Conservation (phyloP, 1,140 invertebrate species). For the Drosophila subpulchrella region DNA sequence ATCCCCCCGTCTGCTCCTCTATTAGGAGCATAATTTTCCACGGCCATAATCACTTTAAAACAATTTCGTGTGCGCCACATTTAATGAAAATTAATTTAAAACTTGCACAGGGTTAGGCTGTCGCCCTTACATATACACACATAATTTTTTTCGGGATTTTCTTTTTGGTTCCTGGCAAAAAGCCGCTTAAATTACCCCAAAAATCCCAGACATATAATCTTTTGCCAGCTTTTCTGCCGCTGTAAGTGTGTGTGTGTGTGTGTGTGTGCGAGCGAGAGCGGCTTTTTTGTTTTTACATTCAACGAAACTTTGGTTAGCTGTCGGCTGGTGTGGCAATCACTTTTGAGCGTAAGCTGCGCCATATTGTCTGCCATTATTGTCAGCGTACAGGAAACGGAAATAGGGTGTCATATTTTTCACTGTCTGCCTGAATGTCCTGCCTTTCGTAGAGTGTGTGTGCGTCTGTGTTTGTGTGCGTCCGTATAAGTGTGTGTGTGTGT, state of each 20-base stretch:
- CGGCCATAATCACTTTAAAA: slow-evolving; percentile 75
- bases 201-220: slow-evolving; percentile 76
- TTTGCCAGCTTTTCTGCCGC: slow-evolving; percentile 51
- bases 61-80: slow-evolving; percentile 69
- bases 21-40: slow-evolving; percentile 64
- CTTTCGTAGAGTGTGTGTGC: slow-evolving; percentile 6
- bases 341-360: slow-evolving; percentile 74
- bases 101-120: slow-evolving; percentile 50
- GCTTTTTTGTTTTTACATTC: slow-evolving; percentile 50
- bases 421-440: slow-evolving; percentile 41
- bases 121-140: slow-evolving; percentile 20
- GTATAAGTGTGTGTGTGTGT: slow-evolving; percentile 10
- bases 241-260: slow-evolving; percentile 13
- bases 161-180: slow-evolving; percentile 49
- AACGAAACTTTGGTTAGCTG: slow-evolving; percentile 55
- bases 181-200: slow-evolving; percentile 71
- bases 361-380: slow-evolving; percentile 79
- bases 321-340: slow-evolving; percentile 61
- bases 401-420: slow-evolving; percentile 75
- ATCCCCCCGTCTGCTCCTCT: slow-evolving; percentile 7
- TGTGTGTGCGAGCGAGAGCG: slow-evolving; percentile 7
- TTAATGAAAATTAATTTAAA: slow-evolving; percentile 76
- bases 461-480: background rate
- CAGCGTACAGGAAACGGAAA: slow-evolving; percentile 72
- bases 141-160: slow-evolving; percentile 47